Evolutionary conservation across 2,888 invertebrate genomes (phyloP).

Genomic region (Orchesella flavescens): DNA sequence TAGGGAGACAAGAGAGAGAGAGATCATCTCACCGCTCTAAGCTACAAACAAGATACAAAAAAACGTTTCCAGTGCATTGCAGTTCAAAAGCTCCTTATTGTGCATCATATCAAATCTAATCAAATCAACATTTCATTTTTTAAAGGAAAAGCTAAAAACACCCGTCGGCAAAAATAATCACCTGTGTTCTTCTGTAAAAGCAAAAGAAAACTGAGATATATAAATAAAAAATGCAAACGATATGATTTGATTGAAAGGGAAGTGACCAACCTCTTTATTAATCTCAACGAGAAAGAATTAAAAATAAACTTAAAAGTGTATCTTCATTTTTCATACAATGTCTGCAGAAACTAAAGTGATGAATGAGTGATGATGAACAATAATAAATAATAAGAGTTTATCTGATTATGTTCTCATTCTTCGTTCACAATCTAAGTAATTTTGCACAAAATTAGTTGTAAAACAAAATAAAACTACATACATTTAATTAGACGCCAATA

Average conservation of each 20-base stretch:
- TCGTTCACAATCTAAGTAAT: too few relatives aligned
- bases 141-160: neutral
- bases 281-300: neutral
- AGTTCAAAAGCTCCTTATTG: neutral
- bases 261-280: conserved; percentile 30
- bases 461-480: too few relatives aligned
- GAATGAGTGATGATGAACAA: conserved; percentile 10
- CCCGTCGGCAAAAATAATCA: neutral
- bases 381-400: neutral
- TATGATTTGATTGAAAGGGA: conserved; percentile 31
- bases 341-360: neutral
- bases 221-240: too few relatives aligned
- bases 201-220: too few relatives aligned
- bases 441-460: too few relatives aligned
- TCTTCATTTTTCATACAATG: neutral
- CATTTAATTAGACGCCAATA: neutral
- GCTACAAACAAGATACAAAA: neutral
- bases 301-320: neutral
- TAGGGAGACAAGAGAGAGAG: too few relatives aligned
- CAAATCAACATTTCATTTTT: neutral
- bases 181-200: neutral
- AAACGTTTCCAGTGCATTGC: conserved; percentile 24
- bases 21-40: too few relatives aligned
- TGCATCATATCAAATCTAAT: neutral
- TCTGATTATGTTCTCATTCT: neutral